Conservation (phyloP, 2,797 vertebrate species). For the Tokudaia tokunoshimensis region DNA sequence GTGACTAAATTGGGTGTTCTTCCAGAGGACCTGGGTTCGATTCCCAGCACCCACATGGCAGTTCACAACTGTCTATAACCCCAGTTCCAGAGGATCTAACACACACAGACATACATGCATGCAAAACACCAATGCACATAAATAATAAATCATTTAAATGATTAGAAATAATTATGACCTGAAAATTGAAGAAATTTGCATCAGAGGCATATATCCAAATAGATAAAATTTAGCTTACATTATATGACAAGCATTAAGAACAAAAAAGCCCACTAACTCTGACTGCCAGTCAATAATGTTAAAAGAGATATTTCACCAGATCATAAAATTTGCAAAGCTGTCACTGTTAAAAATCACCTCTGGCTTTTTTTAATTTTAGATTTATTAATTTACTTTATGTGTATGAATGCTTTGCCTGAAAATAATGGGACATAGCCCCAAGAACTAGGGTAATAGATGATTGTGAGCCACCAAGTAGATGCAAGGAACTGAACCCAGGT, state of each 20-base stretch:
- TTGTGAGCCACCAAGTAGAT: neutral
- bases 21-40: neutral
- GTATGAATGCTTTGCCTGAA: neutral
- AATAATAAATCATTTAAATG: neutral
- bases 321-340: neutral
- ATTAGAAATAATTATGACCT: conserved; percentile 37
- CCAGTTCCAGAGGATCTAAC: neutral
- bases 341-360: neutral
- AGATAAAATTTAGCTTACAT: neutral
- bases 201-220: neutral
- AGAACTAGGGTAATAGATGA: neutral
- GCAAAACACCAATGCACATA: neutral
- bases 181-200: neutral
- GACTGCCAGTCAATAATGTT: neutral
- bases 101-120: neutral
- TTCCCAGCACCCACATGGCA: neutral
- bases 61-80: neutral
- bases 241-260: neutral
- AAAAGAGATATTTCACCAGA: conserved; percentile 3
- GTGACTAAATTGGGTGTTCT: neutral
- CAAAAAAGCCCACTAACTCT: conserved; percentile 13
- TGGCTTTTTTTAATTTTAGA: neutral
- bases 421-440: neutral
- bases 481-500: neutral
- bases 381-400: neutral